Evolutionary conservation across 2,797 vertebrate genomes (phyloP).

Genomic region (Tokudaia muenninki): DNA sequence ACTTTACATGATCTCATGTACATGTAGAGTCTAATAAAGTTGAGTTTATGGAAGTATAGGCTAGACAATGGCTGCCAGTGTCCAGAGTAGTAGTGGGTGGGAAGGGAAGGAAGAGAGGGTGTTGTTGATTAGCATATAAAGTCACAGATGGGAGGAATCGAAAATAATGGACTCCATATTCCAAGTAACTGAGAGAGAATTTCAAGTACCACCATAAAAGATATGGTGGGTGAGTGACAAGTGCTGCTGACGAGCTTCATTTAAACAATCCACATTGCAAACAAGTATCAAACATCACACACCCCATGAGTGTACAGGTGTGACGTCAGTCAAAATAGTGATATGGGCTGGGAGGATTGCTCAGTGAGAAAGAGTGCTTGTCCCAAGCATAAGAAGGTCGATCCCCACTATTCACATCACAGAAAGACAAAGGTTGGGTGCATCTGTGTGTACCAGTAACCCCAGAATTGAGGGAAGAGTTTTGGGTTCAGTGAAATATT

Average conservation of each 20-base stretch:
- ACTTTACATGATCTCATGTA: background rate
- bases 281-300: background rate
- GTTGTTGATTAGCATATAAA: background rate
- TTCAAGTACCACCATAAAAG: background rate
- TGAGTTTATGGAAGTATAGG: background rate
- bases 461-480: background rate
- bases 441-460: background rate
- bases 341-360: background rate
- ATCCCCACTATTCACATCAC: background rate
- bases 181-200: background rate
- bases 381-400: background rate
- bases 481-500: background rate
- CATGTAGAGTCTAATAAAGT: background rate
- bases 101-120: background rate
- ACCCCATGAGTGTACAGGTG: background rate
- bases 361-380: background rate
- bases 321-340: background rate
- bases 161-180: background rate
- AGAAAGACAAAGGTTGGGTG: background rate
- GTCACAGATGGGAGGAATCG: background rate
- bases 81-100: background rate
- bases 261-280: background rate
- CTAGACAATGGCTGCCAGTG: background rate
- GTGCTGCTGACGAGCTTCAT: background rate
- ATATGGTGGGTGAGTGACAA: background rate